A percentile compares a stretch with the other conserved stretches of the same genome.
These are phyloP conservation scores for Drosophila insularis DNA, from an alignment of 1,140 invertebrate species.

Conservation along the genomic window DNA sequence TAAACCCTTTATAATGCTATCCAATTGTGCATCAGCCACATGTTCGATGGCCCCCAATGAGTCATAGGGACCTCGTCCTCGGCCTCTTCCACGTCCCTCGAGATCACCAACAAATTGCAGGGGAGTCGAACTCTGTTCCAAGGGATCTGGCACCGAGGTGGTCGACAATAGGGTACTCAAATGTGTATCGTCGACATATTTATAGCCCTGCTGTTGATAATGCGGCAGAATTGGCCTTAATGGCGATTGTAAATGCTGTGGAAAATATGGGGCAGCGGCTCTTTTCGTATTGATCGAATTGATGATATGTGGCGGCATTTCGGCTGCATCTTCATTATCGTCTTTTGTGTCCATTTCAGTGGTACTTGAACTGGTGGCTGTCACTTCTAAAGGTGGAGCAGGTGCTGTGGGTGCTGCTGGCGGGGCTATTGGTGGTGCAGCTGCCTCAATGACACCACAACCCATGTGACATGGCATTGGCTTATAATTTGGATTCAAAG, in stretches of 20 bases:
- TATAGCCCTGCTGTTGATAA: slow-evolving; percentile 39
- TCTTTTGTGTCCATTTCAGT: neutral
- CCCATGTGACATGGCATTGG: slow-evolving; percentile 65
- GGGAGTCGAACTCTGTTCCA: slow-evolving; percentile 55
- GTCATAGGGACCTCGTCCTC: slow-evolving; percentile 17
- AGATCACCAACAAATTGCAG: slow-evolving; percentile 65
- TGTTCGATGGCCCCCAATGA: slow-evolving; percentile 53
- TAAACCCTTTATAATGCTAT: slow-evolving; percentile 68
- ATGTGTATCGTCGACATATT: slow-evolving; percentile 61
- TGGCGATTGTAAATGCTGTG: slow-evolving; percentile 59
- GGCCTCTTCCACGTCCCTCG: slow-evolving; percentile 17
- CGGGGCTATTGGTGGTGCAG: slow-evolving; percentile 16
- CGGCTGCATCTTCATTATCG: slow-evolving; percentile 7
- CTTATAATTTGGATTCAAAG: slow-evolving; percentile 66
- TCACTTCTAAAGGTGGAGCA: too few species aligned
- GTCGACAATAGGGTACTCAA: slow-evolving; percentile 53
- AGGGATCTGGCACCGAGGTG: slow-evolving; percentile 68
- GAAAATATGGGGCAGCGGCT: slow-evolving; percentile 47
- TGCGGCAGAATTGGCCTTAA: neutral
- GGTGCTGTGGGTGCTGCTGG: neutral
- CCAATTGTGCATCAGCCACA: slow-evolving; percentile 59
- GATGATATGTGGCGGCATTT: neutral
- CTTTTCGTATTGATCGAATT: slow-evolving; percentile 58
- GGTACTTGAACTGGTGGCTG: neutral
- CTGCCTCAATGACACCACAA: slow-evolving; percentile 47